A percentile compares a stretch with the other conserved stretches of the same genome.
Conservation (phyloP, 2,113 vertebrate genomes). For the Bettongia penicillata region DNA sequence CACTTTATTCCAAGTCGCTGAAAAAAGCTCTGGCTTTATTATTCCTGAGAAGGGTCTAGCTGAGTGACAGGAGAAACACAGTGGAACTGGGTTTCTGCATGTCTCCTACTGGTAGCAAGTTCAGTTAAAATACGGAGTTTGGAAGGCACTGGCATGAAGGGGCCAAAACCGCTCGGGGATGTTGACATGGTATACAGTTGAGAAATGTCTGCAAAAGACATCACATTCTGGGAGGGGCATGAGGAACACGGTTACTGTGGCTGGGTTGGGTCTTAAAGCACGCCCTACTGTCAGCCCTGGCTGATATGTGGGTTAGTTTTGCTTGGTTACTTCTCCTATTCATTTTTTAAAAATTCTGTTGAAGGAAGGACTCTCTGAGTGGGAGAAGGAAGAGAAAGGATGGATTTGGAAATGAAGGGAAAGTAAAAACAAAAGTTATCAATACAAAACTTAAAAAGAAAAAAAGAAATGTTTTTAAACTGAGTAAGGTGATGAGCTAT, state of each 20-base stretch:
- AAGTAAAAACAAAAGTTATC: not conserved
- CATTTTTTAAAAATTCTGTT: not conserved
- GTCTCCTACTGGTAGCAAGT: not conserved
- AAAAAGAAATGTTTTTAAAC: not conserved
- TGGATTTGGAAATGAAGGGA: not conserved
- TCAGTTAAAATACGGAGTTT: not conserved
- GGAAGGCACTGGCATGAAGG: not conserved
- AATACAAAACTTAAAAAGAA: not conserved
- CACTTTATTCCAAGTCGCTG: not conserved
- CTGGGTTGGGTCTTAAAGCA: not conserved
- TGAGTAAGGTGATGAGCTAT: not conserved
- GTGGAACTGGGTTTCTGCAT: not conserved
- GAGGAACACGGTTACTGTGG: not conserved
- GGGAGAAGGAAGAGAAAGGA: not conserved
- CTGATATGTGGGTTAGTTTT: not conserved
- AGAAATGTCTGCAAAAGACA: not conserved
- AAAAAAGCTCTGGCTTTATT: not conserved
- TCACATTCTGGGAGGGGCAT: not conserved
- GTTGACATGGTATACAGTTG: not conserved
- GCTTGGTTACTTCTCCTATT: not conserved
- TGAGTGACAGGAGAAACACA: not conserved
- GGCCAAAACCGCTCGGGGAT: not conserved
- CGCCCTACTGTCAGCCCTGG: not conserved
- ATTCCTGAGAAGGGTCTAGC: not conserved
- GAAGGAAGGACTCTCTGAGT: not conserved